Percentiles rank a stretch among this genome's conserved stretches.
Conservation (phyloP, 1,140 invertebrate species). For the Spodoptera frugiperda region DNA sequence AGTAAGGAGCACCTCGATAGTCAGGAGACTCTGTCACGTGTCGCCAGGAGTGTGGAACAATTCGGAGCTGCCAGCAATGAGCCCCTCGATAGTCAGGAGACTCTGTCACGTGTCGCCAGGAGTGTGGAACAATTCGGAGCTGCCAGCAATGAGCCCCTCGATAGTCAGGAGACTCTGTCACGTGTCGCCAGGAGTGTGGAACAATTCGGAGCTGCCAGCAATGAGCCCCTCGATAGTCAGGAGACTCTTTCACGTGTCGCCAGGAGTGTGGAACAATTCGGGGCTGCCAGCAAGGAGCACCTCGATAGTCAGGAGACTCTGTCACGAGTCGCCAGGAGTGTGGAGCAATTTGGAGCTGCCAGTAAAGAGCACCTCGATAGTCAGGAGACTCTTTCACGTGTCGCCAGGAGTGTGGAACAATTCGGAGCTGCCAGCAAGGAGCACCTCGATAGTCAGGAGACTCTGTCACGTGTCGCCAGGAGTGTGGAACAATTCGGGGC, state of each 20-base stretch:
- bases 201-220: neutral
- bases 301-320: neutral
- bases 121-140: constrained; percentile 29
- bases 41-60: constrained; percentile 44
- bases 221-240: neutral
- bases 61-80: too few relatives aligned
- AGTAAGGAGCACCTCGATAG: constrained; percentile 43
- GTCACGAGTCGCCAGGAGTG: constrained; percentile 38
- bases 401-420: constrained; percentile 45
- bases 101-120: constrained; percentile 38
- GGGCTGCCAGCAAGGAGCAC: neutral
- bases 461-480: constrained; percentile 14
- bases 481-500: constrained; percentile 43
- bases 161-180: neutral
- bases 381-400: constrained; percentile 34
- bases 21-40: constrained; percentile 34
- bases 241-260: neutral
- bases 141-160: neutral
- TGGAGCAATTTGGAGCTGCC: constrained; percentile 45
- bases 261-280: constrained; percentile 6
- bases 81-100: constrained; percentile 40
- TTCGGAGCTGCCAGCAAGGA: too few relatives aligned
- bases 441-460: constrained; percentile 44
- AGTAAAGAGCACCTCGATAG: constrained; percentile 33
- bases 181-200: constrained; percentile 21